phyloP scores from a whole-genome alignment of 2,888 invertebrate genomes.

The Meliscaeva auricollis region DNA sequence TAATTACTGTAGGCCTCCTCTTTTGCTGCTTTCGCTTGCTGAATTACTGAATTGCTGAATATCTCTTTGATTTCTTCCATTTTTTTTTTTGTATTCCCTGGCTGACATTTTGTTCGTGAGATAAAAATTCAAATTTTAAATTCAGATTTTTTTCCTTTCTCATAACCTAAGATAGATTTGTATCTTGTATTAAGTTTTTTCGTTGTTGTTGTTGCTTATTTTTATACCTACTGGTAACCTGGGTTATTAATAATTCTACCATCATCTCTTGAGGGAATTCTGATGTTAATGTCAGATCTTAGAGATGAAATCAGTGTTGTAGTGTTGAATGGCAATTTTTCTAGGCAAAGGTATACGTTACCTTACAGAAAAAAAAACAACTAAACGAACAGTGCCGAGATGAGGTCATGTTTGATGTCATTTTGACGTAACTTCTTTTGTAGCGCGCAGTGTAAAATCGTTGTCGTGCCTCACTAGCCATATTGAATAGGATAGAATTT shows the following conservation, averaged over 20 bases:
- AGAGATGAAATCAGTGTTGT: slow-evolving; percentile 40
- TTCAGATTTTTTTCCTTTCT: slow-evolving; percentile 8
- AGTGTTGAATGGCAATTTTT: slow-evolving; percentile 51
- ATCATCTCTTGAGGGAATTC: slow-evolving; percentile 54
- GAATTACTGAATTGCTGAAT: too few species aligned
- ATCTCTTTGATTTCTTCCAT: slow-evolving; percentile 1
- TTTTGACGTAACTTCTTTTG: slow-evolving; percentile 67
- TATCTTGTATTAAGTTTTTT: slow-evolving; percentile 35
- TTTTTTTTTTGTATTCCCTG: background rate
- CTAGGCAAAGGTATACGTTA: background rate
- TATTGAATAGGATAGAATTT: slow-evolving; percentile 62
- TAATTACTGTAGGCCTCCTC: slow-evolving; percentile 57
- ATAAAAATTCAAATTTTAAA: slow-evolving; percentile 54
- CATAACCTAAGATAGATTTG: slow-evolving; percentile 49
- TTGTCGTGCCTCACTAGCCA: slow-evolving; percentile 49
- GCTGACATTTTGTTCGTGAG: slow-evolving; percentile 70
- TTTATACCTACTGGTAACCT: slow-evolving; percentile 43
- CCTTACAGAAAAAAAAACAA: background rate
- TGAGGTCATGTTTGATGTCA: slow-evolving; percentile 69
- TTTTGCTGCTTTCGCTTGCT: slow-evolving; percentile 60
- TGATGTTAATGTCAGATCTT: slow-evolving; percentile 50
- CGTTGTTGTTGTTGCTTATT: background rate
- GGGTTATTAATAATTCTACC: slow-evolving; percentile 67
- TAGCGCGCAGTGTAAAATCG: background rate
- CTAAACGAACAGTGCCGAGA: slow-evolving; percentile 34